Evolutionary conservation across 2,113 vertebrate species (phyloP), one percentile per base, ranked within the genome.

Genomic region (Syrmaticus mikado): DNA sequence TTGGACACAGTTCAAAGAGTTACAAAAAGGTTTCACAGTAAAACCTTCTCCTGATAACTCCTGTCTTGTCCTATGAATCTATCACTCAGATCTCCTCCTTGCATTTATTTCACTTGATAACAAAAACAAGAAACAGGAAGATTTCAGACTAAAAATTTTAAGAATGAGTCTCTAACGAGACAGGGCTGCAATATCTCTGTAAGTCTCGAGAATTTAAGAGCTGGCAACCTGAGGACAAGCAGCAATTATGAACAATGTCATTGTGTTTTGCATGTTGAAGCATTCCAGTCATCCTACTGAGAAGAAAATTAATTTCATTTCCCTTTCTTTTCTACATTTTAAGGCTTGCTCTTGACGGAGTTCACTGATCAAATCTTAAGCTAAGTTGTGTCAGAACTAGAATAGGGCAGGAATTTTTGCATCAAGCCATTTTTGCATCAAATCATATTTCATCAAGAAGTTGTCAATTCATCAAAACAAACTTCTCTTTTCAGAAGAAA

Each of bases 201-300:
- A 94, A 41, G 62, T 34, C 25, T 90, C 17, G 6, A 62, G 50
- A 81, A 76, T 46, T 76, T 45, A 32, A 38, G 58, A 92, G 22
- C 40, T 4, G 8, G 77, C 71, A 87, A 67, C 66, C 58, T 62
- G 64, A 92, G 52, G 48, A 64, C 61, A 81, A 79, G 72, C 24
- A 72, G 71, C 57, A 3, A 11, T 62, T 84, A 38, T 14, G 57
- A 95, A 82, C 25, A 79, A 65, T 43, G n/a, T 21, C 36, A 40
- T 20, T n/a, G 32, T 57, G n/a, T 45, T 95, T 95, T 92, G 75
- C 77, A 89, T 85, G 70, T 48, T 80, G 40, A 92, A 90, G 46
- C n/a, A 24, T 86, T 81, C 61, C 66, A 90, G 70, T 48, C 71
- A 86, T 38, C 62, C 52, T 67, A 62, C 27, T 30, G 48, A 68